Percentiles rank a stretch among this genome's conserved stretches.
phyloP scores from a whole-genome alignment of 2,888 invertebrate species.

The Ecliptopera silaceata region DNA sequence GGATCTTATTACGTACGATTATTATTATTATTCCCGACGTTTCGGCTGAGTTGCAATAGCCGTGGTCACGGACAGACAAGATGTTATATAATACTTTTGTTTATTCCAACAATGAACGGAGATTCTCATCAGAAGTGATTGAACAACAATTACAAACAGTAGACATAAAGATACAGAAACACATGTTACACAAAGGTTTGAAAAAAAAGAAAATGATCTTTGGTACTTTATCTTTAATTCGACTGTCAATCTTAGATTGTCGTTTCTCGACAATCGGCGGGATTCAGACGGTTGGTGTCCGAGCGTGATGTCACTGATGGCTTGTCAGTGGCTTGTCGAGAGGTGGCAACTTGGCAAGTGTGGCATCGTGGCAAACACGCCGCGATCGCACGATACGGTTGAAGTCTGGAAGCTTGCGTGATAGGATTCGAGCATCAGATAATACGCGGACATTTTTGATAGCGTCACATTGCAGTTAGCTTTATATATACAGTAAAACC shows the following conservation, averaged over 20 bases:
- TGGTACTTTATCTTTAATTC: slow-evolving; percentile 47
- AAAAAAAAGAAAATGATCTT: slow-evolving; percentile 21
- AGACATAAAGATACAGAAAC: slow-evolving; percentile 31
- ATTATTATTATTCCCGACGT: too few relatives aligned
- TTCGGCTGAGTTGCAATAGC: too few relatives aligned
- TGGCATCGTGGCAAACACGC: slow-evolving; percentile 46
- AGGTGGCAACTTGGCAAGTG: slow-evolving; percentile 40
- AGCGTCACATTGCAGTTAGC: too few relatives aligned
- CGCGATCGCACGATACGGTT: slow-evolving; percentile 62
- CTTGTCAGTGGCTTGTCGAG: slow-evolving; percentile 34
- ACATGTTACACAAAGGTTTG: slow-evolving; percentile 30
- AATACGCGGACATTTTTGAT: too few relatives aligned
- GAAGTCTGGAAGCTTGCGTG: too few relatives aligned
- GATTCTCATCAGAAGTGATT: slow-evolving; percentile 16
- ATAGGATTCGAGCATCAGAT: too few relatives aligned
- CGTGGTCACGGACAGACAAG: too few relatives aligned
- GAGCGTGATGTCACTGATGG: slow-evolving; percentile 35
- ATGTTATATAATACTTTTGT: not conserved
- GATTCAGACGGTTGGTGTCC: slow-evolving; percentile 44
- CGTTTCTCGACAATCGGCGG: slow-evolving; percentile 67
- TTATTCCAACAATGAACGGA: not conserved
- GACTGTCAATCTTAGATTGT: slow-evolving; percentile 55
- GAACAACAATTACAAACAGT: slow-evolving; percentile 25
- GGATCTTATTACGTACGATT: too few relatives aligned
- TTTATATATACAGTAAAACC: too few relatives aligned